Evolutionary conservation across 1,140 invertebrate genomes (phyloP).

Genomic region (Philaenus spumarius): DNA sequence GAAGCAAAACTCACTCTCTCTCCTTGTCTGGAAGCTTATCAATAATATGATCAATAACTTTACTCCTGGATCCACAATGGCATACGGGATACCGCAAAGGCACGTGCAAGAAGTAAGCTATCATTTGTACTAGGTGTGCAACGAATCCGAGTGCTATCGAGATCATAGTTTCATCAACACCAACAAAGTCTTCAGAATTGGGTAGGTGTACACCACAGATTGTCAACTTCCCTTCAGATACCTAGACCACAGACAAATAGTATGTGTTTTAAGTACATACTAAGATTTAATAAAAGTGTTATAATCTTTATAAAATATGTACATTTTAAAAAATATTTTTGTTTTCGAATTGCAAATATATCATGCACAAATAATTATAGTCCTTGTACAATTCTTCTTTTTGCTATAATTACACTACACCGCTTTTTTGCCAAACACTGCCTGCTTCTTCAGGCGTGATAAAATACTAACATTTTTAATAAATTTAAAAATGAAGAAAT

Average conservation of each 20-base stretch:
- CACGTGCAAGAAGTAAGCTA: conserved; percentile 70
- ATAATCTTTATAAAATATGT: too few relatives aligned
- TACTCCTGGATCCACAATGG: conserved; percentile 67
- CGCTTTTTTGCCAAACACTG: too few relatives aligned
- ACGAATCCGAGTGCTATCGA: conserved; percentile 75
- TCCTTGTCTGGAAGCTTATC: conserved; percentile 62
- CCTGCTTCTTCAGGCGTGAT: too few relatives aligned
- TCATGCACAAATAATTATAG: too few relatives aligned
- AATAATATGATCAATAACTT: conserved; percentile 69
- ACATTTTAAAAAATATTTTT: too few relatives aligned
- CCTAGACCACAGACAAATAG: conserved; percentile 41
- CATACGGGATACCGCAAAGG: conserved; percentile 71
- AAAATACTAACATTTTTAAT: too few relatives aligned
- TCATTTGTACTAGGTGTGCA: conserved; percentile 70
- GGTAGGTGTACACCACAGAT: conserved; percentile 69
- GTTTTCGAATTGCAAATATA: too few relatives aligned
- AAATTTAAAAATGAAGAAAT: too few relatives aligned
- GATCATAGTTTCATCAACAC: conserved; percentile 55
- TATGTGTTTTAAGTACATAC: too few relatives aligned
- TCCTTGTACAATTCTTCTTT: too few relatives aligned
- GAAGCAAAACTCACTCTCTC: conserved; percentile 61
- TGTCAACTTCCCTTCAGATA: conserved; percentile 49
- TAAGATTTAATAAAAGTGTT: too few relatives aligned
- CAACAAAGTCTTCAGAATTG: conserved; percentile 57
- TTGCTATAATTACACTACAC: too few relatives aligned